Percentiles rank a stretch among this genome's conserved stretches.
Conservation (phyloP, 1,140 invertebrate genomes). For the Sinonovacula constricta region DNA sequence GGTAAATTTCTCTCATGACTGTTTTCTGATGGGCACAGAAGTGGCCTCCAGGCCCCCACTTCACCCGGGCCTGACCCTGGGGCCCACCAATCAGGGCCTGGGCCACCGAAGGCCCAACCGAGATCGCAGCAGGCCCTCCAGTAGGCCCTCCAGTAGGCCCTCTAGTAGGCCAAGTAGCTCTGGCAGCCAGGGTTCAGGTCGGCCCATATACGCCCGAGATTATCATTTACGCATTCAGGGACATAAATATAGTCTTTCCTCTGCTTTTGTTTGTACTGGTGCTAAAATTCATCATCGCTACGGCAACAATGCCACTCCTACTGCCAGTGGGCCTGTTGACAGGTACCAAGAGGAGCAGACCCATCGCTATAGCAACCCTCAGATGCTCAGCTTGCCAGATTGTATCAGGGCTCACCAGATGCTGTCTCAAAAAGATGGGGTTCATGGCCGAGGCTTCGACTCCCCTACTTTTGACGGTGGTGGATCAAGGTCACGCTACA, state of each 20-base stretch:
- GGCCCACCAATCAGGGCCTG: constrained; percentile 21
- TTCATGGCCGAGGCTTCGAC: no score
- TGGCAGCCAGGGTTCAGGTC: no score
- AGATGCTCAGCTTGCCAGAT: no score
- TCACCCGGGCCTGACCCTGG: constrained; percentile 29
- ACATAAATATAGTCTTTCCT: constrained; percentile 41
- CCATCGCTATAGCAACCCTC: neutral
- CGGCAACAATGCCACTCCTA: neutral
- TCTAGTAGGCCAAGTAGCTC: no score
- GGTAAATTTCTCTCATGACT: neutral
- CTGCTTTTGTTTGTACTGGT: constrained; percentile 45
- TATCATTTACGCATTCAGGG: constrained; percentile 44
- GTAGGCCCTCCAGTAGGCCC: neutral
- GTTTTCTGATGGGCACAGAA: constrained; percentile 50
- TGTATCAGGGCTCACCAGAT: no score
- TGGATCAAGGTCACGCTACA: no score
- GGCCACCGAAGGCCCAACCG: constrained; percentile 9
- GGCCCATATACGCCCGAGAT: constrained; percentile 32
- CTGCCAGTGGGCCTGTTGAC: neutral
- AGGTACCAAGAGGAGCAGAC: neutral
- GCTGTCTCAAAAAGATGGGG: no score
- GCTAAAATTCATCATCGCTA: constrained; percentile 49
- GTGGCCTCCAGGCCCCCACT: constrained; percentile 44
- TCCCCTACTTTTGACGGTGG: no score
- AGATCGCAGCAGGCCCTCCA: constrained; percentile 23